Base-by-base conservation (phyloP, 2,888 invertebrate genomes). In the Salpingus planirostris region DNA sequence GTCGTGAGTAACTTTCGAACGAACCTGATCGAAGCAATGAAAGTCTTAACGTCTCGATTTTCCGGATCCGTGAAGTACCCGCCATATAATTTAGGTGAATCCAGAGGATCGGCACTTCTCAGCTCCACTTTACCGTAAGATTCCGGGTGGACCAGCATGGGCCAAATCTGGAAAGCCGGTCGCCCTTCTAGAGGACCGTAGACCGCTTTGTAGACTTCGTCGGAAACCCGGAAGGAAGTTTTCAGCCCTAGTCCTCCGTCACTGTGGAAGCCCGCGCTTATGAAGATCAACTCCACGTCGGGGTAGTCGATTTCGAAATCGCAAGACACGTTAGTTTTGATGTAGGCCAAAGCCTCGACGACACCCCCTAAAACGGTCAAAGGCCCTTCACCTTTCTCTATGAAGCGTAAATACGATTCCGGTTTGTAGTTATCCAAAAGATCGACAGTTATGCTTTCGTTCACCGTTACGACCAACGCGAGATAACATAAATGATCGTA, bases 281-380 rank as follows among this genome's bases (percentile, higher is more conserved):
- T 64, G 46, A 78, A 70, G 33, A 85, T 70, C 11, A 82, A 55
- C 55, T 86, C 82, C 29, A 84, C 70, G 51, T 85, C 82, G 0
- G 85, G 82, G 46, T 69, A 69, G 36, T 29, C 44, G 32, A 26
- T 68, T 1, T 57, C 43, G 48, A 72, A 72, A 2, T 59, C 49
- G n/a, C n/a, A n/a, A 2, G 74, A 72, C 10, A 68, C 55, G 33
- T 74, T 73, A 0, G 76, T 74, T 55, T 74, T 71, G 2, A 75
- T 62, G 46, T 73, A 77, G 1, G 69, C 70, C 21, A 78, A 57
- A 2, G 70, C 72, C 59, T 77, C 77, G 6, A 28, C 14, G 0
- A 72, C 69, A 2, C 71, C 74, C 11, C 71, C 74, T 27, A 72
- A 51, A 2, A 68, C 60, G 1, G 74, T 68, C 40, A 74, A 49